Evolutionary conservation across 2,797 vertebrate species (phyloP), one percentile per base, ranked within the genome.

Genomic region (Coregonus suidteri): DNA sequence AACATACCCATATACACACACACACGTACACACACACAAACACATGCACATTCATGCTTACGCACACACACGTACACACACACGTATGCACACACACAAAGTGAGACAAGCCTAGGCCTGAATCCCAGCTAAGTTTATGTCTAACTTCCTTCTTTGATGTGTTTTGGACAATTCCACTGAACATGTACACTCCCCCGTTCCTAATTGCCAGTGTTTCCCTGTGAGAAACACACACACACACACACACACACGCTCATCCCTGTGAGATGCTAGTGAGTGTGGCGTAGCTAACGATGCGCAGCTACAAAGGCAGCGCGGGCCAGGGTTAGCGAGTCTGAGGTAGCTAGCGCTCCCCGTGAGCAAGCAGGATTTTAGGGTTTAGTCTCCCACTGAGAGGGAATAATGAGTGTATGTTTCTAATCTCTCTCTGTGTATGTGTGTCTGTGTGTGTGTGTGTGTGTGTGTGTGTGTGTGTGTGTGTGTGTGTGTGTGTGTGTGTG

Each of bases 341-440:
- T 25, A 62, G 85, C 83, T 85, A 91, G 86, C 90, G 87, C 90
- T 93, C 91, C 80, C 92, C 88, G 84, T 84, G 84, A 94, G 92
- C 85, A 83, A 89, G 89, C 86, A 85, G 93, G 93, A 94, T 95
- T 95, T 95, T 92, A 88, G 91, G 94, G 91, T 94, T 95, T 94
- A 95, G 92, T 82, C 84, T 93, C 94, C 93, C 93, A 89, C 94
- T 93, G 94, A 94, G 94, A 91, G 91, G 78, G 92, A 94, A 95
- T 95, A 95, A 95, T 95, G 93, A 95, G 94, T 94, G 91, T 94
- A 94, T 95, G 93, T 94, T 94, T 94, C 93, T 95, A 95, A 95
- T 95, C 94, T 94, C 88, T 91, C 88, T 78, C 88, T 87, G 90
- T 91, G 65, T 77, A 47, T 62, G 68, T 59, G 53, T 74, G 54